Conservation (phyloP, 2,888 invertebrate genomes). For the Hydriomena furcata region DNA sequence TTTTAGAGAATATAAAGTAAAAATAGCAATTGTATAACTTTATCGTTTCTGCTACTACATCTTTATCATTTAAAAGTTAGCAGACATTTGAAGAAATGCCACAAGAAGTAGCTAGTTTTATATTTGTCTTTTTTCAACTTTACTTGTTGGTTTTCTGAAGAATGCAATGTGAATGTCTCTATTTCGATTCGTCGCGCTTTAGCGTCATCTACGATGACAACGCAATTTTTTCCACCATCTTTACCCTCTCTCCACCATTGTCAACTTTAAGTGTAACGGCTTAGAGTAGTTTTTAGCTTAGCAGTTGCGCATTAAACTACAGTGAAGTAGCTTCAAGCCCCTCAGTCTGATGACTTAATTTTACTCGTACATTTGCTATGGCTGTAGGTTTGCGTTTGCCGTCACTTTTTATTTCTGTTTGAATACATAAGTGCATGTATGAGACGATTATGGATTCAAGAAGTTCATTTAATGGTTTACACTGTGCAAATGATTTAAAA, state of each 20-base stretch:
- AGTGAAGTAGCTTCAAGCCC: constrained; percentile 60
- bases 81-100: too few relatives aligned
- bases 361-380: constrained; percentile 64
- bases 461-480: background rate
- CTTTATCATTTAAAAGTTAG: too few relatives aligned
- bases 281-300: constrained; percentile 32
- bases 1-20: too few relatives aligned
- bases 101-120: background rate
- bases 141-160: constrained; percentile 79
- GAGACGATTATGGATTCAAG: constrained; percentile 20
- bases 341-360: constrained; percentile 76
- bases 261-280: background rate
- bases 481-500: background rate
- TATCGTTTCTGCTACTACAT: too few relatives aligned
- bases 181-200: constrained; percentile 74
- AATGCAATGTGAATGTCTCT: constrained; percentile 58
- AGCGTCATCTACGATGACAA: constrained; percentile 65
- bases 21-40: too few relatives aligned
- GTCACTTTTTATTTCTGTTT: constrained; percentile 28
- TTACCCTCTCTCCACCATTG: constrained; percentile 19
- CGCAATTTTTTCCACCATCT: constrained; percentile 70
- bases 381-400: constrained; percentile 56
- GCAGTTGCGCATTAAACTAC: constrained; percentile 41
- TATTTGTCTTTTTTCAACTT: constrained; percentile 47
- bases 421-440: constrained; percentile 17